Evolutionary conservation across 2,888 invertebrate species (phyloP).

Genomic region (Sarcophaga variegata): DNA sequence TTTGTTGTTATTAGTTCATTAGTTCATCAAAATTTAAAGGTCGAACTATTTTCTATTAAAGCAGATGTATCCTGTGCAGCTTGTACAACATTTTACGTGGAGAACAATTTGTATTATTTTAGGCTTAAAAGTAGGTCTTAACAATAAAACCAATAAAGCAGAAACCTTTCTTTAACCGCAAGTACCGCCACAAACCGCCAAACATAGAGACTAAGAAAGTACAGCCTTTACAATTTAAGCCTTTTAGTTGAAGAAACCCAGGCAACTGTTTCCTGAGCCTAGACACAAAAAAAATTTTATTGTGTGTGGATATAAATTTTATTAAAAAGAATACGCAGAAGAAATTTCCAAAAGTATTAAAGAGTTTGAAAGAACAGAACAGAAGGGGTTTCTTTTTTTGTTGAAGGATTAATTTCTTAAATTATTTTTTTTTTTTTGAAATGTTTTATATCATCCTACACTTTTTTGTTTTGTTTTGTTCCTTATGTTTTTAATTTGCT

Average conservation of each 20-base stretch:
- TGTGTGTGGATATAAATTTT: no score
- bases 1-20: constrained; percentile 21
- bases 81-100: constrained; percentile 3
- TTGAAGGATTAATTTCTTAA: constrained; percentile 46
- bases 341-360: no score
- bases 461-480: constrained; percentile 22
- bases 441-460: constrained; percentile 64
- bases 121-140: neutral
- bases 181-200: constrained; percentile 57
- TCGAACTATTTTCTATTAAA: neutral
- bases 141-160: constrained; percentile 22
- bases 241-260: no score
- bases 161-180: constrained; percentile 49
- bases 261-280: constrained; percentile 63
- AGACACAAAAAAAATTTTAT: no score
- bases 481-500: neutral
- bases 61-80: constrained; percentile 59
- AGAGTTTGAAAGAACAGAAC: no score
- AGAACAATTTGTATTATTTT: constrained; percentile 7
- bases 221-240: constrained; percentile 17
- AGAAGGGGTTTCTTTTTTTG: neutral
- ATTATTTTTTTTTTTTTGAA: neutral
- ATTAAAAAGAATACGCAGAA: no score
- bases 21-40: neutral
- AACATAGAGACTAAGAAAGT: constrained; percentile 1